Base-by-base conservation (phyloP, 2,797 vertebrate species). In the Chaetodon trifasciatus region DNA sequence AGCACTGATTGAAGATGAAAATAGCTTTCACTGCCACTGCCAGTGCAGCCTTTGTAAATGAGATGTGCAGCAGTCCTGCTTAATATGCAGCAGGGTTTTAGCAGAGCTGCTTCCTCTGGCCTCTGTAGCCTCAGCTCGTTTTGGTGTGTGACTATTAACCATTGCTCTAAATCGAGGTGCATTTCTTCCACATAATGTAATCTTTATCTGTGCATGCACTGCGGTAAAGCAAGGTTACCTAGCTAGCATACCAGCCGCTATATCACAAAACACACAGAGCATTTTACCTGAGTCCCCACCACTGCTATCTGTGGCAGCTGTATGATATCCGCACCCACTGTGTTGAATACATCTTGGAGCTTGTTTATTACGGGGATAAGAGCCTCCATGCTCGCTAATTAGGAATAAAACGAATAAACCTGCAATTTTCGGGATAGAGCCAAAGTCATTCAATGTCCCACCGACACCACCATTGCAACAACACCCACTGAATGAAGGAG, bases 291-390 rank as follows among this genome's bases (percentile, higher is more conserved):
- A 69, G 97, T 99, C 61, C 98, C 98, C 76, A 99, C 98, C 28
- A 99, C 98, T 70, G 98, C 98, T 87, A 99, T 99, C 95, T 99
- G 98, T 71, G 98, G 98, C 91, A 99, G 90, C 91, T 99, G 98
- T 60, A 99, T 99, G 90, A 99, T 96, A 84, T 99, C 98, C 53
- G 98, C 95, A 3, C 98, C 98, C 89, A 99, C 98, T 0, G 98
- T 99, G 93, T 99, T 99, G 92, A 99, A 99, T 16, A 99, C 98
- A 79, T 99, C 98, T 74, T 99, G 98, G 12, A 99, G 97, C 89
- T 99, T 99, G 94, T 99, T 99, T 77, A 99, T 98, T 12, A 99
- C 98, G 6, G 98, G 98, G 80, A 99, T 99, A 57, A 99, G 96
- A 58, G 98, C 98, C 94, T 99, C 98, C 98, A 99, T 99, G 76